These are phyloP conservation scores for Acrobasis repandana DNA, from an alignment of 2,888 invertebrate genomes.

Conservation along the genomic window DNA sequence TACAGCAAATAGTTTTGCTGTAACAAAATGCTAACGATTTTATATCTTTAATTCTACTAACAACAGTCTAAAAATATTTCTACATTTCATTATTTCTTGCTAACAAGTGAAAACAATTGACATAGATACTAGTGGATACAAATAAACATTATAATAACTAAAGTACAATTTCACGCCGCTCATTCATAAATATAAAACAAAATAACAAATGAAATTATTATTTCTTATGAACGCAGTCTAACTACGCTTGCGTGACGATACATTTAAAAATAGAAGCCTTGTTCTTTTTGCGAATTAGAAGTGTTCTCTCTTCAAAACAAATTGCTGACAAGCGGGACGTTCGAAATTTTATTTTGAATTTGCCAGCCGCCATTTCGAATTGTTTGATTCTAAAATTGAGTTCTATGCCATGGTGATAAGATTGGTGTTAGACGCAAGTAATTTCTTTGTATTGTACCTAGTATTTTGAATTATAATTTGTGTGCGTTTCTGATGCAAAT, in stretches of 20 bases:
- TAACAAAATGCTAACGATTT: no score
- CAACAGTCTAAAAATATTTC: no score
- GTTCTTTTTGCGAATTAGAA: constrained; percentile 81
- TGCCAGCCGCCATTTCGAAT: constrained; percentile 48
- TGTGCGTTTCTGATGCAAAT: constrained; percentile 73
- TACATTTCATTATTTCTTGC: neutral
- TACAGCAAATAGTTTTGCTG: no score
- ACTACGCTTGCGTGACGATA: constrained; percentile 73
- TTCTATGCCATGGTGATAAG: constrained; percentile 32
- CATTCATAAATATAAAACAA: neutral
- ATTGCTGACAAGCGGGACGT: constrained; percentile 80
- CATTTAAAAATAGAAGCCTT: constrained; percentile 77
- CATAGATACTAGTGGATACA: neutral
- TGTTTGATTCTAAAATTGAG: constrained; percentile 31
- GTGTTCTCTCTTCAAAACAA: constrained; percentile 81
- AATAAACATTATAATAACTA: no score
- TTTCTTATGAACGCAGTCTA: constrained; percentile 40
- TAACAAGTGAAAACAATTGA: neutral
- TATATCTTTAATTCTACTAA: no score
- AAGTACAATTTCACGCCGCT: neutral
- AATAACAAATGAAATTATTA: neutral
- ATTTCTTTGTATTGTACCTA: constrained; percentile 34
- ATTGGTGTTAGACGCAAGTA: constrained; percentile 33
- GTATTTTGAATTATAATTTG: constrained; percentile 62
- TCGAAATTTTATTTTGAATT: constrained; percentile 72